Conservation (phyloP, 2,797 vertebrate species). For the Eulemur rubriventer region DNA sequence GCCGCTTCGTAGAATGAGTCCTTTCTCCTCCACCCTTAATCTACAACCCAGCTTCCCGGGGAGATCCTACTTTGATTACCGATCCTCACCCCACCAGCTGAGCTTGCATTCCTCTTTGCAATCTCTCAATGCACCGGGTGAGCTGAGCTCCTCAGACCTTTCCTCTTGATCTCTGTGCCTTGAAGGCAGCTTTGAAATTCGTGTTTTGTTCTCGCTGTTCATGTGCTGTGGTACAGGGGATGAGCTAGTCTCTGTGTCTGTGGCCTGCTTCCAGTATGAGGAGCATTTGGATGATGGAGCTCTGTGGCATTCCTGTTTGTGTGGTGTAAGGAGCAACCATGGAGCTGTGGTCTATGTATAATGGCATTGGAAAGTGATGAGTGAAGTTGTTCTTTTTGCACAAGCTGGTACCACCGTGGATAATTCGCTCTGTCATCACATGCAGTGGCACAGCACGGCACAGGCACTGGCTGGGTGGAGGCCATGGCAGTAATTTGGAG, state of each 20-base stretch:
- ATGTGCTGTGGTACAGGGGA: conserved; percentile 38
- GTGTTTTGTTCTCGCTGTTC: conserved; percentile 80
- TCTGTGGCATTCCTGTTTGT: conserved; percentile 70
- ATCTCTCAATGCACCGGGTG: conserved; percentile 88
- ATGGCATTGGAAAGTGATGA: conserved; percentile 38
- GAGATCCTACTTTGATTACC: conserved; percentile 89
- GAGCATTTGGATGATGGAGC: neutral
- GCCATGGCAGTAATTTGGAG: neutral
- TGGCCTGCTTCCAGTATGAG: conserved; percentile 63
- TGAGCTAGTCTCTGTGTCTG: conserved; percentile 76
- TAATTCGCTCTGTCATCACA: conserved; percentile 45
- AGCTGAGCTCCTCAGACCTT: conserved; percentile 81
- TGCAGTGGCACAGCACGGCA: conserved; percentile 6
- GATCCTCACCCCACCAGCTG: conserved; percentile 88
- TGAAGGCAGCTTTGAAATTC: conserved; percentile 77
- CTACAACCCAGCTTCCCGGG: conserved; percentile 88
- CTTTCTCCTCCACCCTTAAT: conserved; percentile 89
- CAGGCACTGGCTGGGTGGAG: neutral
- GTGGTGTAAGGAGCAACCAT: neutral
- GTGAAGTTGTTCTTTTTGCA: conserved; percentile 59
- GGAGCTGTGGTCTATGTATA: conserved; percentile 34
- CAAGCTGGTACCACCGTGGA: conserved; percentile 1
- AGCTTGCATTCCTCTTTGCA: conserved; percentile 88
- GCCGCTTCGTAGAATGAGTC: conserved; percentile 88
- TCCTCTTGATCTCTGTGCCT: conserved; percentile 84